A percentile compares a stretch with the other conserved stretches of the same genome.
These are phyloP conservation scores for Rhodinocichla rosea DNA, from an alignment of 2,113 vertebrate species.

Conservation along the genomic window DNA sequence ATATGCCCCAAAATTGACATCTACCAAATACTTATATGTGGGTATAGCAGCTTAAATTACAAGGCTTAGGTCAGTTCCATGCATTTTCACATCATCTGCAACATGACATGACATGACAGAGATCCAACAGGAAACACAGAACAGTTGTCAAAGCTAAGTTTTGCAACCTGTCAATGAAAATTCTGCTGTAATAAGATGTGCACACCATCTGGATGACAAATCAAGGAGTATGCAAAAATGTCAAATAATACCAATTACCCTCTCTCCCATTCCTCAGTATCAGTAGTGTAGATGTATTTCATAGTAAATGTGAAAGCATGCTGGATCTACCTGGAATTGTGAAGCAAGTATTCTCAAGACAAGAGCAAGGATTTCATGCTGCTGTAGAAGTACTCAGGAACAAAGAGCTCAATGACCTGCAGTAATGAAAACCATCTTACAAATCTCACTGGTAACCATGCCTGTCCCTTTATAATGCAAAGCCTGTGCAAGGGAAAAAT, in stretches of 20 bases:
- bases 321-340: background rate
- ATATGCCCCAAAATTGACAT: background rate
- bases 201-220: background rate
- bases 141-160: background rate
- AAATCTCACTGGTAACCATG: background rate
- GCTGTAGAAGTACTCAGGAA: background rate
- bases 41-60: background rate
- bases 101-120: background rate
- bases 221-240: background rate
- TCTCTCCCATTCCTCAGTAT: background rate
- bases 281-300: background rate
- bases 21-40: background rate
- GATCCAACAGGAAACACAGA: background rate
- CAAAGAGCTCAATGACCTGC: background rate
- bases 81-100: background rate
- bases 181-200: background rate
- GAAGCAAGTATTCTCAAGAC: background rate
- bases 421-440: background rate
- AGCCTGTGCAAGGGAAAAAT: background rate
- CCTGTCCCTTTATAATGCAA: background rate
- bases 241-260: background rate
- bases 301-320: background rate
- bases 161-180: background rate
- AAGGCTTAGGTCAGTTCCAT: background rate
- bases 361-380: background rate